A percentile compares a stretch with the other conserved stretches of the same genome.
phyloP scores from a whole-genome alignment of 2,113 vertebrate species.

The Zosterops japonicus region DNA sequence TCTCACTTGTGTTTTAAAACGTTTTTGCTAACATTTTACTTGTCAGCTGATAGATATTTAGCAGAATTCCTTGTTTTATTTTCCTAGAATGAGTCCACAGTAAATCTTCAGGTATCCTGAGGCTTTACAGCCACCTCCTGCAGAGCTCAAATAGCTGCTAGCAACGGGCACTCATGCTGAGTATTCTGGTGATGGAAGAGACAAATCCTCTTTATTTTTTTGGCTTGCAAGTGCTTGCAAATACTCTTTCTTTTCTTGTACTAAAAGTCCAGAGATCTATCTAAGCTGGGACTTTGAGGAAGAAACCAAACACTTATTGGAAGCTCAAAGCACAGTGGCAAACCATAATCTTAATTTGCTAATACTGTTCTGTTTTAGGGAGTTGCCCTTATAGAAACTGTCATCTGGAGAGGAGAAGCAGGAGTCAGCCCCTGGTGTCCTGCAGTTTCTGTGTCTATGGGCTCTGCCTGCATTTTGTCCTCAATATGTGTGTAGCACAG shows the following conservation, averaged over 20 bases:
- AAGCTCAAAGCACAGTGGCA: background rate
- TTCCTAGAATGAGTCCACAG: background rate
- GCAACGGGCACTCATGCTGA: background rate
- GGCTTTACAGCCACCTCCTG: background rate
- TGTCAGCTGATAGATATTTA: background rate
- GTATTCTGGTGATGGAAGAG: background rate
- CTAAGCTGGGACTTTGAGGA: background rate
- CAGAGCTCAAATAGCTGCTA: background rate
- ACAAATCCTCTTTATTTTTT: background rate
- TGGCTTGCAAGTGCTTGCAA: background rate
- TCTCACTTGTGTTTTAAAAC: background rate
- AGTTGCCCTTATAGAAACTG: background rate
- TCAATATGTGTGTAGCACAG: background rate
- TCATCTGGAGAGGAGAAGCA: background rate
- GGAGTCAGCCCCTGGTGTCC: background rate
- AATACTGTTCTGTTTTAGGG: background rate
- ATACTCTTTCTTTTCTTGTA: background rate
- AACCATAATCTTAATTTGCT: background rate
- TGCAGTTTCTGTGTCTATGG: background rate
- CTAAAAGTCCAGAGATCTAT: background rate
- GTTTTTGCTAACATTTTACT: background rate
- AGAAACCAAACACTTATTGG: background rate
- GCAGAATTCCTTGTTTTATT: background rate
- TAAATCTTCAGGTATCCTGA: background rate
- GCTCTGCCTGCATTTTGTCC: background rate